Evolutionary conservation across 2,113 vertebrate species (phyloP).

Genomic region (Brachionichthys hirsutus): DNA sequence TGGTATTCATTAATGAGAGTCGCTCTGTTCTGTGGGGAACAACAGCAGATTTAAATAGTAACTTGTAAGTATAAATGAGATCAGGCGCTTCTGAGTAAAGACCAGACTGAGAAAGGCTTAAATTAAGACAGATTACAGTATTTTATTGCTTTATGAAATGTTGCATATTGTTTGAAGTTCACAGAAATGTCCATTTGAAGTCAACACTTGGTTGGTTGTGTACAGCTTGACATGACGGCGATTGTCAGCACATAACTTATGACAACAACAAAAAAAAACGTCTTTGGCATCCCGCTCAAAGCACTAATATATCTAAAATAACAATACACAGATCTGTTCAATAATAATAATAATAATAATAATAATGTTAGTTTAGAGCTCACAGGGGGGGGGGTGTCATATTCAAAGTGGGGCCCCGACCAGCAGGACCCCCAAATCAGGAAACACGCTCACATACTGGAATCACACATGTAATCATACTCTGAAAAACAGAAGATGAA

Average conservation of each 20-base stretch:
- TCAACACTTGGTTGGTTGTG: conserved; percentile 68
- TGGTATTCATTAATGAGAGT: conserved; percentile 74
- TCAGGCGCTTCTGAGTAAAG: background rate
- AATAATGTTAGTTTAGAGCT: conserved; percentile 75
- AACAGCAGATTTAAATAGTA: conserved; percentile 2
- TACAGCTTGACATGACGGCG: conserved; percentile 69
- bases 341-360: conserved; percentile 71
- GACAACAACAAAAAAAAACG: conserved; percentile 62
- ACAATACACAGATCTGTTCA: conserved; percentile 74
- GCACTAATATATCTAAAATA: conserved; percentile 66
- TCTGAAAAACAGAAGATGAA: conserved; percentile 43
- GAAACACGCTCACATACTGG: conserved; percentile 53
- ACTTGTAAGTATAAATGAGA: no score
- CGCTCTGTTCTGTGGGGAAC: conserved; percentile 39
- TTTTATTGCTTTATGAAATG: conserved; percentile 80
- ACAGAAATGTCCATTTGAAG: conserved; percentile 74
- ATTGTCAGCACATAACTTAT: conserved; percentile 75
- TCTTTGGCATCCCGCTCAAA: conserved; percentile 72
- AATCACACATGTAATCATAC: conserved; percentile 64
- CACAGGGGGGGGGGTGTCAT: conserved; percentile 64
- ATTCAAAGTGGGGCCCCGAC: conserved; percentile 52
- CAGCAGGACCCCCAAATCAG: conserved; percentile 58
- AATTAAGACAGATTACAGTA: conserved; percentile 64
- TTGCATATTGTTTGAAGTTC: conserved; percentile 69
- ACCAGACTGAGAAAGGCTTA: background rate